These are phyloP conservation scores for Carduelis carduelis DNA, from an alignment of 2,797 vertebrate species.

Conservation along the genomic window DNA sequence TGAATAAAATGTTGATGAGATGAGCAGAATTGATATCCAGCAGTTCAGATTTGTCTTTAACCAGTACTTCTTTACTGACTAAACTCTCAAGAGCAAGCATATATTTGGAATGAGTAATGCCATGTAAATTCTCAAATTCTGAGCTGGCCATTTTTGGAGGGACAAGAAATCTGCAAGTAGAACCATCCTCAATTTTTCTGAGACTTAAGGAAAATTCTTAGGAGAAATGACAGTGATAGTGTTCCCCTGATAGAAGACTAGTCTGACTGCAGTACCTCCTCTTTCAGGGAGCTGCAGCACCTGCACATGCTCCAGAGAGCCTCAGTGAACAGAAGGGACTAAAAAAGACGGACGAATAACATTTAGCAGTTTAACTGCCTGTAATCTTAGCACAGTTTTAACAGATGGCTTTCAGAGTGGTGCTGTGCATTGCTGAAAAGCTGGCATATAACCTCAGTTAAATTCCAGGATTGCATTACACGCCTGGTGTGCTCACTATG, in stretches of 20 bases:
- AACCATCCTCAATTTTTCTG: background rate
- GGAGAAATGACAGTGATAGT: background rate
- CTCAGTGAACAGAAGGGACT: slow-evolving; percentile 50
- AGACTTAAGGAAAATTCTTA: background rate
- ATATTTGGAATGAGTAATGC: background rate
- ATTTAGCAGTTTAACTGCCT: slow-evolving; percentile 44
- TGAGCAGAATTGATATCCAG: background rate
- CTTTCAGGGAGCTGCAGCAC: background rate
- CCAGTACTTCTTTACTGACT: background rate
- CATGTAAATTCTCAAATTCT: background rate
- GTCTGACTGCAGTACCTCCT: background rate
- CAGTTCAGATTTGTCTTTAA: background rate
- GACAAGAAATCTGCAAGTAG: background rate
- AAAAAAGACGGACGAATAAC: slow-evolving; percentile 45
- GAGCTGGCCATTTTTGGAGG: background rate
- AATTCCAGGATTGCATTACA: background rate
- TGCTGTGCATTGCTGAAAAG: slow-evolving; percentile 1
- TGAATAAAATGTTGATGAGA: background rate
- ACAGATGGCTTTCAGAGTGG: slow-evolving; percentile 38
- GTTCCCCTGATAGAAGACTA: background rate
- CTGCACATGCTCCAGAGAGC: slow-evolving; percentile 10
- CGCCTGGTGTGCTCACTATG: background rate
- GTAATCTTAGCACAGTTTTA: slow-evolving; percentile 10
- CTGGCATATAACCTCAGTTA: slow-evolving; percentile 2
- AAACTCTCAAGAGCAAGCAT: background rate